Conservation (phyloP, 2,113 vertebrate species). For the Synchiropus splendidus region DNA sequence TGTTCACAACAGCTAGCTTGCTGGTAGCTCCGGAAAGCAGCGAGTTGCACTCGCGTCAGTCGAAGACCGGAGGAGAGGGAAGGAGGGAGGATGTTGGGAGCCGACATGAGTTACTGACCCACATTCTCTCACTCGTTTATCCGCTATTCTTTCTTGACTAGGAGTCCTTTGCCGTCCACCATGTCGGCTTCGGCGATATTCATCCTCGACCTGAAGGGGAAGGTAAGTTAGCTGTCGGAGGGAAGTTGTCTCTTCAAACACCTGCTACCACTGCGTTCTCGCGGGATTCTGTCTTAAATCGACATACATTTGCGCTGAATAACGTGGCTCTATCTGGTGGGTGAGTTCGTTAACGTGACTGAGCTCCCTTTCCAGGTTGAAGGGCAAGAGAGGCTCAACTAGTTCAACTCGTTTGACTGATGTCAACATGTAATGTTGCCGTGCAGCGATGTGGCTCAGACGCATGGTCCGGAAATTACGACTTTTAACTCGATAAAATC, state of each 20-base stretch:
- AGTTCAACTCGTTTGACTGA: slow-evolving; percentile 38
- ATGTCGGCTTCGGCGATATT: slow-evolving; percentile 76
- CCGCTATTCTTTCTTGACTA: not conserved
- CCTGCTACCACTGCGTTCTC: slow-evolving; percentile 17
- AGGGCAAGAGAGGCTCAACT: slow-evolving; percentile 30
- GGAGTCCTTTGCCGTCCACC: slow-evolving; percentile 15
- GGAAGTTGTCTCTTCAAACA: slow-evolving; percentile 10
- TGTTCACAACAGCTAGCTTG: slow-evolving; percentile 4
- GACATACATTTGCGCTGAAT: too few species aligned
- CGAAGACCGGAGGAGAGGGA: slow-evolving; percentile 17
- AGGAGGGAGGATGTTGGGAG: slow-evolving; percentile 43
- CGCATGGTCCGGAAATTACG: too few species aligned
- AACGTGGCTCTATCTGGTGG: too few species aligned
- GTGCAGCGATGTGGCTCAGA: slow-evolving; percentile 31
- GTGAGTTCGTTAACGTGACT: too few species aligned
- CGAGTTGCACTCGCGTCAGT: slow-evolving; percentile 7
- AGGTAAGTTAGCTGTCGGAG: slow-evolving; percentile 64
- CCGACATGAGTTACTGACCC: slow-evolving; percentile 28
- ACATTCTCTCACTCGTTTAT: slow-evolving; percentile 15
- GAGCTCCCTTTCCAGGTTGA: too few species aligned
- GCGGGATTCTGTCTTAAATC: too few species aligned
- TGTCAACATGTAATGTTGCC: slow-evolving; percentile 28
- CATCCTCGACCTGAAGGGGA: slow-evolving; percentile 73
- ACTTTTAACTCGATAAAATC: too few species aligned
- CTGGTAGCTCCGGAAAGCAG: slow-evolving; percentile 20